Percentiles rank a stretch among this genome's conserved stretches.
Conservation (phyloP, 2,888 invertebrate species). For the Sipha maydis region DNA sequence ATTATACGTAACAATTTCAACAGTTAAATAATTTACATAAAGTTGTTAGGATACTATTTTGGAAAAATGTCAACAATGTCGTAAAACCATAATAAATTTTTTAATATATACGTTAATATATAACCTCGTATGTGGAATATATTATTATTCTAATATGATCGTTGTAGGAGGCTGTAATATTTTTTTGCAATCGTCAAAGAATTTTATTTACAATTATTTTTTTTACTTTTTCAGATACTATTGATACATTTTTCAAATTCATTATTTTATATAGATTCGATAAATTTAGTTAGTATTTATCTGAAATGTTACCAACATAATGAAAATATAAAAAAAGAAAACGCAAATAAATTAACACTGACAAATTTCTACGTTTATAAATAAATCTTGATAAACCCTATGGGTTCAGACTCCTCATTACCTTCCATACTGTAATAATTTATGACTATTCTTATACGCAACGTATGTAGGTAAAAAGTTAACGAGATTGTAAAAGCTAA, state of each 20-base stretch:
- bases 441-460: not conserved
- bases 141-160: too few species aligned
- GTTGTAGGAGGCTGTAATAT: not conserved
- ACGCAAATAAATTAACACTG: not conserved
- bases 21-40: too few species aligned
- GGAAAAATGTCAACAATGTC: too few species aligned
- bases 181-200: too few species aligned
- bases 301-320: not conserved
- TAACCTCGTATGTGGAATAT: too few species aligned
- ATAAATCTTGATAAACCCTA: not conserved
- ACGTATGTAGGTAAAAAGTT: not conserved
- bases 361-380: not conserved
- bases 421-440: not conserved
- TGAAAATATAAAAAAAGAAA: not conserved
- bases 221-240: not conserved
- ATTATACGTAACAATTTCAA: too few species aligned
- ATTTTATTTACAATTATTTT: not conserved
- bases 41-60: too few species aligned
- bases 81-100: too few species aligned
- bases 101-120: too few species aligned
- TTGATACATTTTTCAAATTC: not conserved
- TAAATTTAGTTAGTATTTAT: not conserved
- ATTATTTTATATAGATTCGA: not conserved
- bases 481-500: not conserved
- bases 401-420: not conserved